Conservation (phyloP, 2,797 vertebrate genomes). For the Poecilia picta region DNA sequence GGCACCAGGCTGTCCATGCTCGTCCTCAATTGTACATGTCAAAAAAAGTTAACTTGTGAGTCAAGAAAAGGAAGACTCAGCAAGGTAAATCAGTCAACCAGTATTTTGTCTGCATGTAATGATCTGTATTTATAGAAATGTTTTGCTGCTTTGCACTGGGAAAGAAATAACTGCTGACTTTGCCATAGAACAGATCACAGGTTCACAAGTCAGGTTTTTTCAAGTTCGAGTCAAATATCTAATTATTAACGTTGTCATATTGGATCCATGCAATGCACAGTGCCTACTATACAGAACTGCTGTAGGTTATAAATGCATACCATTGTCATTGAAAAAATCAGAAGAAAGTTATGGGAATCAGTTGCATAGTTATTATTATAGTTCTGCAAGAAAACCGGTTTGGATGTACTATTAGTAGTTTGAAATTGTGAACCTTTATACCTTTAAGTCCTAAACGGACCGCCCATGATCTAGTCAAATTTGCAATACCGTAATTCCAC, state of each 20-base stretch:
- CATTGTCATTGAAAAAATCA: not conserved
- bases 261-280: not conserved
- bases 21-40: not conserved
- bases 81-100: not conserved
- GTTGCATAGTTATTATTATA: not conserved
- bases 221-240: not conserved
- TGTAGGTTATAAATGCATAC: not conserved
- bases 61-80: not conserved
- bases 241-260: not conserved
- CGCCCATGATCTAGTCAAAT: too few species aligned
- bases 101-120: not conserved
- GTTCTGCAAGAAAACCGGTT: not conserved
- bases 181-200: not conserved
- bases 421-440: not conserved
- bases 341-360: not conserved
- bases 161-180: not conserved
- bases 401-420: not conserved
- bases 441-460: too few species aligned
- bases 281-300: not conserved
- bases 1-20: not conserved
- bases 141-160: not conserved
- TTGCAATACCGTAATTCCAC: too few species aligned
- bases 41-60: not conserved
- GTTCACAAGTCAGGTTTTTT: not conserved
- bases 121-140: not conserved